Base-by-base conservation (phyloP, 2,113 vertebrate species). In the Cavia aperea region DNA sequence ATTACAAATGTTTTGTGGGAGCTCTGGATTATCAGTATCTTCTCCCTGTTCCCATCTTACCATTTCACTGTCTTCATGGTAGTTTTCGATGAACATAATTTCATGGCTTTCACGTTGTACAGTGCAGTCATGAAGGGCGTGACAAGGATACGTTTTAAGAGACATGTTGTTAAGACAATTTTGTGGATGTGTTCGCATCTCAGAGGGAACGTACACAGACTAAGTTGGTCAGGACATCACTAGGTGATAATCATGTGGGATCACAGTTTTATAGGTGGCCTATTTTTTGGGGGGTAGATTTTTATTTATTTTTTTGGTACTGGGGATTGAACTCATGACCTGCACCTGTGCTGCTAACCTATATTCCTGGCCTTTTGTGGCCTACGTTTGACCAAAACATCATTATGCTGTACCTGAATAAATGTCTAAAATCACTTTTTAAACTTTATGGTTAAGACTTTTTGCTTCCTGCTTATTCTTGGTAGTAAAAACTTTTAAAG, bases 401-500 rank as follows among this genome's bases (percentile, higher is more conserved):
- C 36, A 79, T 16, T 66, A 60, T 60, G 11, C 7, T 49, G 75
- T 33, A 11, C 23, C 68, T 79, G 23, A 31, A 7, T 33, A 21
- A 24, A 51, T 33, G 39, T 39, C 39, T 39, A 39, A 39, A 39
- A 77, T 46, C 7, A n/a, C 31, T 89, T 83, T 86, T 88, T 54
- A 33, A 46, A 7, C 19, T 89, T 89, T 66, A 46, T 43, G 49
- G 19, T 88, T 63, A 85, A 39, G 33, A 72, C 26, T 66, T 77
- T 43, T 43, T 92, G 10, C 46, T 43, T 49, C 56, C 9, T 86
- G 16, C 39, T 91, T 65, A 86, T n/a, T 36, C 15, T 72, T 58
- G 54, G 63, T 58, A 91, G 46, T 51, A 70, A 92, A 14, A 10
- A 77, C 63, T 92, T 95, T 75, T 81, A 89, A 95, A 88, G 43